Conservation (phyloP, 2,888 invertebrate genomes). For the Tineola bisselliella region DNA sequence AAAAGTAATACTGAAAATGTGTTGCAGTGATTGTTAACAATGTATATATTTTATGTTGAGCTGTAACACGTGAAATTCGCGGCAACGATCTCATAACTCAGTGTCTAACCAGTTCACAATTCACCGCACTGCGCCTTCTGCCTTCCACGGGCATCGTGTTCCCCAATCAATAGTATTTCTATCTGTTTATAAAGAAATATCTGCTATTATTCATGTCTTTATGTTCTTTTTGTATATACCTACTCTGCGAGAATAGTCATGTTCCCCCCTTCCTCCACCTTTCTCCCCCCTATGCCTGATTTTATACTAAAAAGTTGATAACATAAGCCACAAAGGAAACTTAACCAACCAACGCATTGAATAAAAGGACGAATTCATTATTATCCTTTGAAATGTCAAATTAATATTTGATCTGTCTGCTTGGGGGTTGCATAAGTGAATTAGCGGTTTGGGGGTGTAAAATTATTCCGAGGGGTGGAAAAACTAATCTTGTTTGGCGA, state of each 20-base stretch:
- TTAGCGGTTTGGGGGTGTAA: background rate
- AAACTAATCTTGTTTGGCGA: constrained; percentile 8
- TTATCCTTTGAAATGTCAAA: constrained; percentile 13
- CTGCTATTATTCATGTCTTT: too few relatives aligned
- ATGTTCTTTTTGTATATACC: too few relatives aligned
- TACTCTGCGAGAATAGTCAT: too few relatives aligned
- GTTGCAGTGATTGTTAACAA: background rate
- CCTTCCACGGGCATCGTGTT: background rate
- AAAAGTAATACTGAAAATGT: too few relatives aligned
- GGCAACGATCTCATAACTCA: background rate
- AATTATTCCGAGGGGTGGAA: constrained; percentile 10
- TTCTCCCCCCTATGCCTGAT: too few relatives aligned
- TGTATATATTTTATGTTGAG: background rate
- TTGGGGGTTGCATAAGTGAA: constrained; percentile 7
- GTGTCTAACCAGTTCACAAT: background rate
- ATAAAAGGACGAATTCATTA: constrained; percentile 12
- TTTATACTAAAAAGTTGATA: too few relatives aligned
- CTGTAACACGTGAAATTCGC: background rate
- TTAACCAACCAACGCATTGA: background rate
- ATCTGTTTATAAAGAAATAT: too few relatives aligned
- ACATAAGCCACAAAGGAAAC: background rate
- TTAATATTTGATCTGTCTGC: constrained; percentile 13
- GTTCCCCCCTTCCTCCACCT: too few relatives aligned
- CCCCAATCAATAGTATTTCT: too few relatives aligned
- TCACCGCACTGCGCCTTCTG: background rate